phyloP scores from a whole-genome alignment of 1,140 invertebrate species.

The Agrilus planipennis region DNA sequence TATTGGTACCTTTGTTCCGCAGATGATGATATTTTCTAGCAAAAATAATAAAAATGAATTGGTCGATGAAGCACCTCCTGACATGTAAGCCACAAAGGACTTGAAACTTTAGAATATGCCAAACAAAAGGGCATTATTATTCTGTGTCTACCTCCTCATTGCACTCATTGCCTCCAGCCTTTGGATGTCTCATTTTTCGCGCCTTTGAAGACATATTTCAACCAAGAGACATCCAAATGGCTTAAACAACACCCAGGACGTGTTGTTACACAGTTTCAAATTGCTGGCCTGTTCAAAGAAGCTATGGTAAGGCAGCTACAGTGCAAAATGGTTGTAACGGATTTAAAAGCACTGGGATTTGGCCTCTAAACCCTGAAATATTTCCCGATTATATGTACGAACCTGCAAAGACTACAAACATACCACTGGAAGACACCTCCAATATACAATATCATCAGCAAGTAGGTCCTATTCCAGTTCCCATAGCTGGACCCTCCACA shows the following conservation, averaged over 20 bases:
- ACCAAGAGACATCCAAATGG: conserved; percentile 14
- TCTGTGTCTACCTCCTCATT: conserved; percentile 15
- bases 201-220: conserved; percentile 21
- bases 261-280: conserved; percentile 22
- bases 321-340: conserved; percentile 23
- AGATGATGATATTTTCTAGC: conserved; percentile 14
- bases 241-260: conserved; percentile 19
- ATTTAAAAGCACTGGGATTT: conserved; percentile 22
- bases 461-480: conserved; percentile 10
- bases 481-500: not conserved
- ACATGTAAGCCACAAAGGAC: conserved; percentile 22
- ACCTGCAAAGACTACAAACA: conserved; percentile 10
- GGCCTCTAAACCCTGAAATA: conserved; percentile 17
- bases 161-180: conserved; percentile 25
- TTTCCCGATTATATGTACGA: conserved; percentile 11
- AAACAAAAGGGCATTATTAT: conserved; percentile 12
- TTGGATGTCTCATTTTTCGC: conserved; percentile 31
- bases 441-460: too few relatives aligned
- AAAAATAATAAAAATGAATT: conserved; percentile 12
- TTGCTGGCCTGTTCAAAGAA: conserved; percentile 21
- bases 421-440: conserved; percentile 10
- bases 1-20: conserved; percentile 11
- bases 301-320: conserved; percentile 26
- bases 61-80: conserved; percentile 11
- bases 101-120: conserved; percentile 13